A percentile compares a stretch with the other conserved stretches of the same genome.
These are phyloP conservation scores for Callyntrura sp. DNA, from an alignment of 2,888 invertebrate genomes.

Conservation along the genomic window DNA sequence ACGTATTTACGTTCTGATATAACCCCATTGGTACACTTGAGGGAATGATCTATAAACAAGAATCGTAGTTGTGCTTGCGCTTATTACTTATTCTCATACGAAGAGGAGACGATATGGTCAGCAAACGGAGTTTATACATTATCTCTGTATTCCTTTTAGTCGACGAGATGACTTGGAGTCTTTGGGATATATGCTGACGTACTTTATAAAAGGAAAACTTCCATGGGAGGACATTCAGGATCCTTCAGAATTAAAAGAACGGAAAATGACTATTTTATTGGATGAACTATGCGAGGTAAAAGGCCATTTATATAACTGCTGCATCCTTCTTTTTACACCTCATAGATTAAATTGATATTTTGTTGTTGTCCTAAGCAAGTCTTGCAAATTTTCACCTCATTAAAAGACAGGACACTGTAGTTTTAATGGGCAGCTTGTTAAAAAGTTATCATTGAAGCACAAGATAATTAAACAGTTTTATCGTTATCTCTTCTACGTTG, in stretches of 20 bases:
- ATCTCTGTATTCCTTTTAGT: slow-evolving; percentile 39
- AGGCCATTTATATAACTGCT: not conserved
- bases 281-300: slow-evolving; percentile 74
- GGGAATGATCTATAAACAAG: too few species aligned
- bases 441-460: slow-evolving; percentile 11
- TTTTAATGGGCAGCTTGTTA: not conserved
- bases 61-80: too few species aligned
- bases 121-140: not conserved
- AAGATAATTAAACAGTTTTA: not conserved
- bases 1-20: not conserved
- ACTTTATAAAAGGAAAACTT: slow-evolving; percentile 73
- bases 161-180: slow-evolving; percentile 78
- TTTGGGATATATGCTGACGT: slow-evolving; percentile 74
- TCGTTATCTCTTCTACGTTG: too few species aligned
- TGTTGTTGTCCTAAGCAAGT: not conserved
- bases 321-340: not conserved
- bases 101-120: too few species aligned
- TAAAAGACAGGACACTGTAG: not conserved
- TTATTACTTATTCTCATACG: not conserved
- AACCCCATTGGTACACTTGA: too few species aligned
- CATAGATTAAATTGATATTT: not conserved
- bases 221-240: slow-evolving; percentile 75
- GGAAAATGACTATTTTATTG: slow-evolving; percentile 74
- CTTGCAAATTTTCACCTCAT: not conserved
- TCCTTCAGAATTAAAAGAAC: slow-evolving; percentile 69